Percentiles rank a stretch among this genome's conserved stretches.
Conservation (phyloP, 2,888 invertebrate species). For the Nemoura dubitans region DNA sequence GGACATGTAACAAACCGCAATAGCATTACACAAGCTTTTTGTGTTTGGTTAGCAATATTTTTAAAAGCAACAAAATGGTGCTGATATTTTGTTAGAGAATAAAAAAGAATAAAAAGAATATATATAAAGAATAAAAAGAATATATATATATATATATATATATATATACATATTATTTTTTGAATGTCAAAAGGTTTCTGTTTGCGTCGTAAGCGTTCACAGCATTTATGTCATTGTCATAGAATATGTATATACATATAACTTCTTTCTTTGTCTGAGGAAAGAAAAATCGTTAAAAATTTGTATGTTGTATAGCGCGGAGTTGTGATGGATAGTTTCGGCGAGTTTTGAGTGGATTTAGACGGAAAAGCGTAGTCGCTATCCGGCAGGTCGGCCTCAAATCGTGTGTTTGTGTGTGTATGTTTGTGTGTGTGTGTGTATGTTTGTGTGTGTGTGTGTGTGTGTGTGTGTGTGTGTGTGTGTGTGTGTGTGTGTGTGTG, state of each 20-base stretch:
- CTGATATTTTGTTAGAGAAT: background rate
- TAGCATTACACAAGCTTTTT: background rate
- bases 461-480: background rate
- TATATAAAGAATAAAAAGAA: too few relatives aligned
- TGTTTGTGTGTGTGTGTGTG: background rate
- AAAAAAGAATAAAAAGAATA: background rate
- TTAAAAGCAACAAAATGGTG: background rate
- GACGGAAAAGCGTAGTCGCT: background rate
- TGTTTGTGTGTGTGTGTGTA: background rate
- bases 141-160: background rate
- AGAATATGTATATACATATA: background rate
- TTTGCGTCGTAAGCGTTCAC: background rate
- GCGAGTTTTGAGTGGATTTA: background rate
- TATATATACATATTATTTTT: background rate
- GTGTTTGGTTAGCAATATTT: background rate
- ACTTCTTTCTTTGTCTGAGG: background rate
- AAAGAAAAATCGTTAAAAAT: conserved; percentile 4
- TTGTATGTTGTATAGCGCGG: background rate
- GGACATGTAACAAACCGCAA: background rate
- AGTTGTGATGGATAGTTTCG: background rate
- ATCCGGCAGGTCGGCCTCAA: too few relatives aligned
- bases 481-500: background rate
- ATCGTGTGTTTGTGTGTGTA: background rate
- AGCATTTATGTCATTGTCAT: background rate
- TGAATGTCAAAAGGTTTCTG: background rate